Conservation (phyloP, 2,113 vertebrate species). For the Elachura formosa region DNA sequence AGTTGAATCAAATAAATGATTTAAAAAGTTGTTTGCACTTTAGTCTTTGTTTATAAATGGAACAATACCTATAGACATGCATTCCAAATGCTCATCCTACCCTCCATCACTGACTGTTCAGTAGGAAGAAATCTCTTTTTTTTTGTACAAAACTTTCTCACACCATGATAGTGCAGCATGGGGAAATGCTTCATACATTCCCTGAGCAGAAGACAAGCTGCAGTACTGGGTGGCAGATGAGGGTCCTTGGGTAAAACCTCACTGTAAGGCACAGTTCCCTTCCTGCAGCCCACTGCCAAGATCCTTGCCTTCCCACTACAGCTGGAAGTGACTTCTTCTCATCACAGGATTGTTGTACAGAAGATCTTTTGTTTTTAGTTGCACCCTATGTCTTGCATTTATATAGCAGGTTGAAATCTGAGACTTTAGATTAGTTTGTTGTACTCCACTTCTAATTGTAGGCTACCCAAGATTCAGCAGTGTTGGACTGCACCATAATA, state of each 20-base stretch:
- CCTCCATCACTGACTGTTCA: neutral
- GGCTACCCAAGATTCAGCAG: neutral
- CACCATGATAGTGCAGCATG: neutral
- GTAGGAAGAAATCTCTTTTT: neutral
- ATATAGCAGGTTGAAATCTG: neutral
- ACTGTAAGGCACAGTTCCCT: neutral
- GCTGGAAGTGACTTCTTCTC: neutral
- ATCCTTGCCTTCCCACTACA: neutral
- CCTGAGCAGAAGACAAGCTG: neutral
- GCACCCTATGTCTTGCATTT: neutral
- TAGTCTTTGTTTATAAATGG: neutral
- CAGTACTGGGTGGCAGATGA: neutral
- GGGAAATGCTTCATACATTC: neutral
- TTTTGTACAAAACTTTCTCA: neutral
- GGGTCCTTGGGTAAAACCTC: neutral
- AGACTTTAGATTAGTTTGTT: neutral
- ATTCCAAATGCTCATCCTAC: neutral
- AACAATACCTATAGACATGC: neutral
- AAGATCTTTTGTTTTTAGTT: neutral
- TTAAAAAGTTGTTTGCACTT: neutral
- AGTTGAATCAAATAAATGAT: neutral
- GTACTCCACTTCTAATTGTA: neutral
- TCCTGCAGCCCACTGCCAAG: neutral
- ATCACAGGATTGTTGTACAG: neutral
- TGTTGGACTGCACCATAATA: neutral